Conservation (phyloP, 2,113 vertebrate genomes). For the Origma solitaria region DNA sequence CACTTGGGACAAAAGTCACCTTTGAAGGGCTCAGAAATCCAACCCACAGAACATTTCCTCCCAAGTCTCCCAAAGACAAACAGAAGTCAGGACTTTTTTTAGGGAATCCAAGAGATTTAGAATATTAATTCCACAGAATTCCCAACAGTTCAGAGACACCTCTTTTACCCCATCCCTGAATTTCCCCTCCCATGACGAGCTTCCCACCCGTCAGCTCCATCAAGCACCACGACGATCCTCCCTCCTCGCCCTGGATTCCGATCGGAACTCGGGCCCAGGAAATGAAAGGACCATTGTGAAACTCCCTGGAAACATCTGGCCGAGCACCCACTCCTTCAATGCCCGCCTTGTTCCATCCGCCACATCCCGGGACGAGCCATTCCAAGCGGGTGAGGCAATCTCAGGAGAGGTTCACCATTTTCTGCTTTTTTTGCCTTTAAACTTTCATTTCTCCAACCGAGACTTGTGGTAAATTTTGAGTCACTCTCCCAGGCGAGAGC, state of each 20-base stretch:
- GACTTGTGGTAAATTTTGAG: background rate
- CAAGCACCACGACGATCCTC: accelerated
- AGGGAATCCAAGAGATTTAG: background rate
- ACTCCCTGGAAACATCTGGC: conserved; percentile 10
- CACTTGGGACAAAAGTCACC: background rate
- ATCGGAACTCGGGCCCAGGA: background rate
- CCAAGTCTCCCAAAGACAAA: background rate
- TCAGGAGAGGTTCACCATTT: background rate
- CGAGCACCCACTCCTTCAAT: conserved; percentile 12
- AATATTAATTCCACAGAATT: background rate
- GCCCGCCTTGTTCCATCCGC: background rate
- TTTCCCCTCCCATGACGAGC: background rate
- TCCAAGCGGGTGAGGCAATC: background rate
- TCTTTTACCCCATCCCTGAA: background rate
- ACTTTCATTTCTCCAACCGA: background rate
- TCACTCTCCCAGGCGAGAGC: background rate
- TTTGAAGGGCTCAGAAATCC: background rate
- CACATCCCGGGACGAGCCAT: background rate
- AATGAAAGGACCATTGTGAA: conserved; percentile 27
- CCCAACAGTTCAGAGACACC: background rate
- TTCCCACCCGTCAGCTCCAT: background rate
- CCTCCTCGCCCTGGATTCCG: background rate
- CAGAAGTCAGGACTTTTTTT: background rate
- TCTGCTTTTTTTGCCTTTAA: background rate
- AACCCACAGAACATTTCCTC: background rate